A percentile compares a stretch with the other conserved stretches of the same genome.
Evolutionary conservation across 2,888 invertebrate genomes (phyloP).

Genomic region (Thymelicus sylvestris): DNA sequence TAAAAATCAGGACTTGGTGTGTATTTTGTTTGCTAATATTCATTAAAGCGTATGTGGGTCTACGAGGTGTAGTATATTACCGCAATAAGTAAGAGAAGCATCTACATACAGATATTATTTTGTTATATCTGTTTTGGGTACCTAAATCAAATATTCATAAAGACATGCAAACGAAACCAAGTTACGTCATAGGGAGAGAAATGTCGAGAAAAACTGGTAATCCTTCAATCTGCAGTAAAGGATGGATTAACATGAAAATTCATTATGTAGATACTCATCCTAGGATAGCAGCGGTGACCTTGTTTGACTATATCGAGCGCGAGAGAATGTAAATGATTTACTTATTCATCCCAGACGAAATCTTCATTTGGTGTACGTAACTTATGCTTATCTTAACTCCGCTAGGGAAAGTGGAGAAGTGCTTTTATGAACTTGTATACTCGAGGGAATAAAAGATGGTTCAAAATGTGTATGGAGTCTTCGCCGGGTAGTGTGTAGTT

Average conservation of each 20-base stretch:
- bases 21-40: background rate
- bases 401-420: background rate
- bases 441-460: background rate
- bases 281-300: slow-evolving; percentile 21
- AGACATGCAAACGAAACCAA: slow-evolving; percentile 23
- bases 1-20: too few relatives aligned
- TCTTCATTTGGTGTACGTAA: slow-evolving; percentile 4
- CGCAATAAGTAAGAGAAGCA: background rate
- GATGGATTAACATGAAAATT: slow-evolving; percentile 27
- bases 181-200: slow-evolving; percentile 26
- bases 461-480: too few relatives aligned
- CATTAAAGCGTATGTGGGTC: background rate
- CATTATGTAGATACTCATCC: slow-evolving; percentile 19
- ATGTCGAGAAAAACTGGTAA: slow-evolving; percentile 27
- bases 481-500: too few relatives aligned
- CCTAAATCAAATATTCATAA: slow-evolving; percentile 30
- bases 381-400: background rate
- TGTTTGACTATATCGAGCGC: slow-evolving; percentile 5
- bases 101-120: background rate
- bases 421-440: background rate
- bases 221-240: slow-evolving; percentile 32
- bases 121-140: background rate
- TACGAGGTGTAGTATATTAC: background rate
- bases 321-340: slow-evolving; percentile 23
- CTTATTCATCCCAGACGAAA: slow-evolving; percentile 24